Evolutionary conservation across 2,888 invertebrate species (phyloP), one percentile per base, ranked within the genome.

Genomic region (Xestia ashworthii): DNA sequence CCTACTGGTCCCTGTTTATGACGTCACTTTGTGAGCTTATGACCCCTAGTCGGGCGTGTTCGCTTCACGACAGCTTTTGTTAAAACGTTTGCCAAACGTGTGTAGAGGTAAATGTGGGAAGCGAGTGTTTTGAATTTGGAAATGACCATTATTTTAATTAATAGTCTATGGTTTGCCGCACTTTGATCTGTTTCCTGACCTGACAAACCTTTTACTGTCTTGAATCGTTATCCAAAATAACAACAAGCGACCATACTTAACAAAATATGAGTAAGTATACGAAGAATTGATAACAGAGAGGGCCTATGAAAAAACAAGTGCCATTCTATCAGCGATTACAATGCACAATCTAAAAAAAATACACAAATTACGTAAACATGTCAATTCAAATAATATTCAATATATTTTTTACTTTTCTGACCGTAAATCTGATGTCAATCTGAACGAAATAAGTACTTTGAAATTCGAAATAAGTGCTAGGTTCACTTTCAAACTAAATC

Each of bases 1-100:
- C 86, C 79, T 70, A 70, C 71, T 71, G 74, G 86, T 74, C 53
- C 53, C 89, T 93, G 93, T 77, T 66, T n/a, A 87, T 93, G 94
- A 94, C 94, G 90, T 91, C 92, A 90, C 94, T 94, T 93, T 94
- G 94, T 92, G 87, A 91, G 93, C 92, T 94, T 93, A 93, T 88
- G 83, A 85, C 89, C 88, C 83, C 81, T 48, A 71, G 86, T 81
- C 71, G 71, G 68, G 69, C 64, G 73, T 53, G 71, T 80, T 77
- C 76, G 80, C 75, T 82, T 32, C 69, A 79, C 75, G 85, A 85
- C 80, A 85, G 87, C 83, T 83, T 78, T 76, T 82, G 83, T 86
- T 86, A 86, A 82, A 76, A 69, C 64, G 50, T 79, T 86, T 75
- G 55, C 83, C 73, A 71, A 76, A 85, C 72, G 74, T 66, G 79